Base-by-base conservation (phyloP, 2,113 vertebrate species). In the Otus sunia region DNA sequence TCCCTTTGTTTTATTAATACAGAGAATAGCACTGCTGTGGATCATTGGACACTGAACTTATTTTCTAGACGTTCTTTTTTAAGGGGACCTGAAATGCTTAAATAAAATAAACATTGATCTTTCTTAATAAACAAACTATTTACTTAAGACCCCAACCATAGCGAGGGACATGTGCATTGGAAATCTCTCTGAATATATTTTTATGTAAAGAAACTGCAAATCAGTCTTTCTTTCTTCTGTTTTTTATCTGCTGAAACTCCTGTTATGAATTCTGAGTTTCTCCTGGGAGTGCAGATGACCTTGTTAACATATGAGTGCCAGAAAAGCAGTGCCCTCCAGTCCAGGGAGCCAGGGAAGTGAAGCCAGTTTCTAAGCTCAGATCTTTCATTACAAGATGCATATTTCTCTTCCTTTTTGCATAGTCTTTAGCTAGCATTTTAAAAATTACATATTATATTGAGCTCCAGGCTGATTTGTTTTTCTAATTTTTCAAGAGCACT, bases 1-100 rank as follows among this genome's bases (percentile, higher is more conserved):
- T 95, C 56, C 66, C 55, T 94, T 93, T 91, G 88, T 96, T 93
- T 94, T 96, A 96, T 89, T 93, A 86, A 86, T 68, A 91, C 36
- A 56, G 67, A 55, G 39, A 92, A 88, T 37, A 92, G 53, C 3
- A 4, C 72, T 62, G 86, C 78, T 36, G 3, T 36, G 50, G 84
- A 59, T 82, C 75, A 87, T 88, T 81, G 82, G 84, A 77, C 66
- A 77, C 30, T 72, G 73, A 68, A 85, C 82, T 88, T 90, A 74
- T 92, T 68, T 86, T 43, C 68, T 60, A 34, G 43, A 39, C 52
- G 74, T 84, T 50, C 47, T 80, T 56, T 88, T 91, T 50, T 62
- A 88, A 90, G 81, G 55, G 39, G 56, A 90, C 55, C 36, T 50
- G 47, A 91, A 76, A 72, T 81, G 43, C 32, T 67, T 76, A 30